Conservation (phyloP, 2,797 vertebrate genomes). For the Lithobates sylvaticus region DNA sequence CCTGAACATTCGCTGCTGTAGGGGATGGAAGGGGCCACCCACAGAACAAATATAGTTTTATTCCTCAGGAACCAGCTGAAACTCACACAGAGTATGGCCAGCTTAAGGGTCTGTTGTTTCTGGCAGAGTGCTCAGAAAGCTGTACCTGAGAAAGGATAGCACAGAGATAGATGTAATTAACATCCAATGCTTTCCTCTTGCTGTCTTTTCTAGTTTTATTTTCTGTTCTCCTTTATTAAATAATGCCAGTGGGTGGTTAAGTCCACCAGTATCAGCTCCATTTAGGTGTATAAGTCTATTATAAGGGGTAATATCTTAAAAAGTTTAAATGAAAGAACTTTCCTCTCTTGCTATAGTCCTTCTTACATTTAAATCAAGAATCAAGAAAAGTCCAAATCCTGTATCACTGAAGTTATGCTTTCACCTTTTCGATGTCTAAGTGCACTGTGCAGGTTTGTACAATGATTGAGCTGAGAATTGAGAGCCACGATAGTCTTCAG, state of each 20-base stretch:
- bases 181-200: background rate
- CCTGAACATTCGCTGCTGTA: too few species aligned
- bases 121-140: background rate
- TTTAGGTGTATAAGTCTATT: background rate
- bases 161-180: background rate
- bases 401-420: background rate
- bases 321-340: background rate
- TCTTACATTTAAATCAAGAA: background rate
- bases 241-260: background rate
- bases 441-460: conserved; percentile 14
- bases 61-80: too few species aligned
- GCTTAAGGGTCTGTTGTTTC: background rate
- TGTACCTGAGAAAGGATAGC: background rate
- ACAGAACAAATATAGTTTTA: too few species aligned
- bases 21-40: too few species aligned
- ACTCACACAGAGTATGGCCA: too few species aligned
- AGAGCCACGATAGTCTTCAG: conserved; percentile 21
- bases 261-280: background rate
- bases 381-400: background rate
- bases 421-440: background rate
- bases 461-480: conserved; percentile 39
- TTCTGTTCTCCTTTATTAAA: background rate
- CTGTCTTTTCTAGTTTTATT: background rate
- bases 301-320: background rate
- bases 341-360: background rate